These are phyloP conservation scores for Coenobita brevimanus DNA, from an alignment of 1,140 invertebrate genomes.

Conservation along the genomic window DNA sequence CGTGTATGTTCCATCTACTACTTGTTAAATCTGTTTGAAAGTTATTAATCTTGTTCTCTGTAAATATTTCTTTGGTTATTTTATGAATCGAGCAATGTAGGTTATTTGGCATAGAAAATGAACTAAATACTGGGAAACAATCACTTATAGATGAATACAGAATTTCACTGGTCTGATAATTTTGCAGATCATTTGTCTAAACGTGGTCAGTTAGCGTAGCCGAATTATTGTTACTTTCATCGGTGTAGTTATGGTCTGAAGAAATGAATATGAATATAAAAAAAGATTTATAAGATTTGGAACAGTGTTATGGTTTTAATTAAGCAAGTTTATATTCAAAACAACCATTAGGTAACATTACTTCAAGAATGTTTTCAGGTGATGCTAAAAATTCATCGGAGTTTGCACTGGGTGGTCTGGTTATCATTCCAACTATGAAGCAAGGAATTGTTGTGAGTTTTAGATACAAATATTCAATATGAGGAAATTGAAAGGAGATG, in stretches of 20 bases:
- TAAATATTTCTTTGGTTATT: background rate
- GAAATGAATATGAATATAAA: background rate
- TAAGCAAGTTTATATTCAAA: conserved; percentile 11
- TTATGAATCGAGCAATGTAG: background rate
- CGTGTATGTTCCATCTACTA: background rate
- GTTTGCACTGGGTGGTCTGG: background rate
- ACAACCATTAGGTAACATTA: background rate
- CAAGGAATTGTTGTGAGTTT: background rate
- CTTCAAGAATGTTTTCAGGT: background rate
- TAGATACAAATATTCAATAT: too few relatives aligned
- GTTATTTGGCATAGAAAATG: background rate
- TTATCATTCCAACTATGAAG: background rate
- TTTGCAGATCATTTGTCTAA: background rate
- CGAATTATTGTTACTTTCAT: background rate
- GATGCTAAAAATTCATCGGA: background rate
- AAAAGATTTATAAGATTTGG: background rate
- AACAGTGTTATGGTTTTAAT: background rate
- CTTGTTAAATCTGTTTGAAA: background rate
- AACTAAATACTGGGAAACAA: conserved; percentile 2
- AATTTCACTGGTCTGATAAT: too few relatives aligned
- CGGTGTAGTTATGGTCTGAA: background rate
- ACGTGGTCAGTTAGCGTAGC: background rate
- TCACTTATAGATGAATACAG: conserved; percentile 20
- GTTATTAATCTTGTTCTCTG: background rate
- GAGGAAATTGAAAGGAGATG: too few relatives aligned